Evolutionary conservation across 2,797 vertebrate species (phyloP), one percentile per base, ranked within the genome.

Genomic region (Perodicticus potto): DNA sequence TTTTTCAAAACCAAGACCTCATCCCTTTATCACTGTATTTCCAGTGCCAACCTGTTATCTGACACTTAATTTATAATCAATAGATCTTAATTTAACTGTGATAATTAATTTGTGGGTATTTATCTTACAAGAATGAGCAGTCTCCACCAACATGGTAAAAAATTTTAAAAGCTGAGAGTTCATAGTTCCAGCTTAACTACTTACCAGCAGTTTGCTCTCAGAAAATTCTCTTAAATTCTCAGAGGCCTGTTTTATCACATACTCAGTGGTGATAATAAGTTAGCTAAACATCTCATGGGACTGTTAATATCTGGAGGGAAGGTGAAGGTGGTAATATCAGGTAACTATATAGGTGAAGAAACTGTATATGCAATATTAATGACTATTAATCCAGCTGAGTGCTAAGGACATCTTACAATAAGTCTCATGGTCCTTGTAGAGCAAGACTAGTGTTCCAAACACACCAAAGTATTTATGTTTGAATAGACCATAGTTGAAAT

Each of bases 11-110:
- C 20, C 3, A 43, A 4, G 7, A 34, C 19, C 81, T 11, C 92
- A 27, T 53, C n/a, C 11, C 27, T 69, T 83, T 92, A 84, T 80
- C 23, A 89, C 3, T 88, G 10, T 25, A 74, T 86, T 76, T 0
- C 9, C 22, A 77, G 13, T 83, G 32, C 5, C 43, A 61, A 76
- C 74, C 74, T 6, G 34, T 43, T 92, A 49, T 78, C 19, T 89
- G 32, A 40, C 59, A 65, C 55, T 93, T 89, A 82, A 92, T 93
- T 70, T 61, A n/a, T 3, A 2, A 76, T 85, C 29, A 82, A 29
- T 72, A 94, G 17, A 57, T 70, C 61, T 95, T 91, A 69, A 92
- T 43, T 74, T 65, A 77, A 4, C 17, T 96, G 57, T 74, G 22
- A 13, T 96, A 93, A 87, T 91, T 83, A 91, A 27, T 77, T 69